Evolutionary conservation across 2,113 vertebrate species (phyloP).

Genomic region (Antigone vipio): DNA sequence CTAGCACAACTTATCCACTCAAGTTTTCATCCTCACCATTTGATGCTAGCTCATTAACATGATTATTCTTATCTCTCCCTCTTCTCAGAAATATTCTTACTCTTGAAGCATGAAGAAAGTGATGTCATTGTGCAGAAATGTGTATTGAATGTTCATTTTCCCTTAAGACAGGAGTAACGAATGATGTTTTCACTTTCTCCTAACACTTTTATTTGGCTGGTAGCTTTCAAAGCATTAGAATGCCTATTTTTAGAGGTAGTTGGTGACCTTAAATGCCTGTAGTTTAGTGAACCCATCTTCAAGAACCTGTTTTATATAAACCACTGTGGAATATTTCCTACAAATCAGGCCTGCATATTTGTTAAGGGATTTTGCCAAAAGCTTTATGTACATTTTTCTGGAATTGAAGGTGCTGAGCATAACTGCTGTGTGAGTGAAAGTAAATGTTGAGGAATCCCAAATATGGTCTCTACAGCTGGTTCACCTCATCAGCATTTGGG

Average conservation of each 20-base stretch:
- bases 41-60: background rate
- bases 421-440: background rate
- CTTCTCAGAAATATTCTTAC: background rate
- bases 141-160: background rate
- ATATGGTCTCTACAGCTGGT: background rate
- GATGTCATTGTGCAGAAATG: background rate
- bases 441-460: background rate
- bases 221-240: background rate
- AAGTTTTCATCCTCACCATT: background rate
- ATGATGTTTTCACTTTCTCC: accelerated
- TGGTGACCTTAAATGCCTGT: background rate
- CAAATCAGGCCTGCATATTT: background rate
- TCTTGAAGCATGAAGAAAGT: background rate
- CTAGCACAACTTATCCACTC: background rate
- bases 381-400: background rate
- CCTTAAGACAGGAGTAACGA: background rate
- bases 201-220: background rate
- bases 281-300: background rate
- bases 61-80: background rate
- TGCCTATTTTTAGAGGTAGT: background rate
- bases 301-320: background rate
- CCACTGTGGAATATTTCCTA: background rate
- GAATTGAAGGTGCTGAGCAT: background rate
- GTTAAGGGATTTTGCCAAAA: background rate
- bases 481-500: background rate